These are phyloP conservation scores for Aurelia sp. DNA, from an alignment of 30 jellyfish, hydroid and myxozoan species.

Conservation along the genomic window DNA sequence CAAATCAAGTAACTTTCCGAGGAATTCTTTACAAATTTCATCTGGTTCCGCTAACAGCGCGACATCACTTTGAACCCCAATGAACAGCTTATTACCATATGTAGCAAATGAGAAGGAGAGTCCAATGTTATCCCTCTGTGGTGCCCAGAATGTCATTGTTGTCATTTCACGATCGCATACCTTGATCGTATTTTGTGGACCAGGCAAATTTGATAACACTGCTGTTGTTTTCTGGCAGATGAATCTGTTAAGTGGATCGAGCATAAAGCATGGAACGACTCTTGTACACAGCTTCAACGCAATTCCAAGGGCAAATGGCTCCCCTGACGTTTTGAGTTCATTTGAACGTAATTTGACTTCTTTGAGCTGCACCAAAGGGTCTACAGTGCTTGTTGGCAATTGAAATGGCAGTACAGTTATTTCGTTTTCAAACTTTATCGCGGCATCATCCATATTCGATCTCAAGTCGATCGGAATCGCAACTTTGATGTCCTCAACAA, in stretches of 20 bases:
- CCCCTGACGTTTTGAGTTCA: slow-evolving; percentile 80
- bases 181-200: slow-evolving; percentile 73
- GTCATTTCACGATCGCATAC: slow-evolving; percentile 63
- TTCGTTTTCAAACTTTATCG: slow-evolving; percentile 65
- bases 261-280: slow-evolving; percentile 61
- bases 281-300: slow-evolving; percentile 51
- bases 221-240: slow-evolving; percentile 83
- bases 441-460: slow-evolving; percentile 57
- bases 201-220: slow-evolving; percentile 80
- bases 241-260: slow-evolving; percentile 51
- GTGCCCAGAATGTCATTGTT: slow-evolving; percentile 89
- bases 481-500: slow-evolving; percentile 41
- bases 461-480: slow-evolving; percentile 81
- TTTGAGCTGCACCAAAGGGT: slow-evolving; percentile 34
- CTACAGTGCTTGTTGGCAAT: slow-evolving; percentile 44
- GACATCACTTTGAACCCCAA: slow-evolving; percentile 78
- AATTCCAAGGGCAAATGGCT: slow-evolving; percentile 64
- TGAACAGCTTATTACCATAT: slow-evolving; percentile 49
- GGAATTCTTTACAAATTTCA: slow-evolving; percentile 54
- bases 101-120: slow-evolving; percentile 74
- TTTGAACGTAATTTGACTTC: slow-evolving; percentile 60
- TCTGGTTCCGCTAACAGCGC: slow-evolving; percentile 62
- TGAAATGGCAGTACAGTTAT: slow-evolving; percentile 61
- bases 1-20: slow-evolving; percentile 44
- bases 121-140: slow-evolving; percentile 84